Evolutionary conservation across 2,888 invertebrate species (phyloP), one percentile per base, ranked within the genome.

Genomic region (Clivina fossor): DNA sequence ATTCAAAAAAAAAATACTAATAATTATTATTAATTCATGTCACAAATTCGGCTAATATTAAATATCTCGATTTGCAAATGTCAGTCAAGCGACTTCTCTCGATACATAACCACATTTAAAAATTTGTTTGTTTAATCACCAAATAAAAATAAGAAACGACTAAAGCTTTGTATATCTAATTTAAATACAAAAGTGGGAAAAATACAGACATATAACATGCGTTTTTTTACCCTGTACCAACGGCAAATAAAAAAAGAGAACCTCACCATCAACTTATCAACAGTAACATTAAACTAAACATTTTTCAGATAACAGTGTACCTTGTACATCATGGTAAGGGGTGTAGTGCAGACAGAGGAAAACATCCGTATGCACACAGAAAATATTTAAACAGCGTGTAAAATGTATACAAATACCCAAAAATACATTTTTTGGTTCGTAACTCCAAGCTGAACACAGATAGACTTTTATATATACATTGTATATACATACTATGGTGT

Each of bases 381-480:
- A 53, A 53, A 53, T 53, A 44, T 53, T 53, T 53, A 53, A 53
- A 53, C 53, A 53, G 30, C 43, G 53, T 37, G 35, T 53, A 44
- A n/a, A 53, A 44, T 26, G 53, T 53, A 53, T 53, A 53, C 53
- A 53, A 53, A 53, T 53, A 53, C 43, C 53, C 49, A 49, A 38
- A 49, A 49, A 49, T 49, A 49, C 40, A 49, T 49, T 49, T 40
- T 49, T 49, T 40, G 7, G 5, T 37, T 8, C 8, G 9, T 37
- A 16, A 16, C 5, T 24, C 26, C n/a, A n/a, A n/a, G n/a, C n/a
- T n/a, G n/a, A n/a, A n/a, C n/a, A n/a, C n/a, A n/a, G n/a, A n/a
- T n/a, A n/a, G n/a, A n/a, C n/a, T n/a, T n/a, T n/a, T n/a, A n/a
- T n/a, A n/a, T n/a, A n/a, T n/a, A n/a, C n/a, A n/a, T n/a, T n/a